Evolutionary conservation across 2,797 vertebrate species (phyloP), one percentile per base, ranked within the genome.

Genomic region (Sebastes trivittatus): DNA sequence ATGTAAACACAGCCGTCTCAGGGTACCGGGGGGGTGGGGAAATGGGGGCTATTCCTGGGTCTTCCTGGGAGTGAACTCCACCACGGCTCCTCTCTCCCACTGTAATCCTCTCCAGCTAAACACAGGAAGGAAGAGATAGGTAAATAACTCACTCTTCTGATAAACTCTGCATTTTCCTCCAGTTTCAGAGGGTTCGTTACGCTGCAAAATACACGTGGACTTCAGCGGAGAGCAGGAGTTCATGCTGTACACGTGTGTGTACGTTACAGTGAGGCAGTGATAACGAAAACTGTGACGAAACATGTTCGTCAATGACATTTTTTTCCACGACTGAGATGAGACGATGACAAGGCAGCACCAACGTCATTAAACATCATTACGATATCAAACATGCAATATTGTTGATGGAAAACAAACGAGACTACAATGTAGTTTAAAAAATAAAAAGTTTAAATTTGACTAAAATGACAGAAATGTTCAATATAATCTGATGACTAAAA

Each of bases 71-170:
- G 92, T 92, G 81, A 93, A 88, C 89, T 85, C 83, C 88, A 84
- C 90, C 87, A 80, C 71, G 71, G 67, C 80, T 87, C 62, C 73
- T 54, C 80, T 88, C 83, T 90, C 87, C 73, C 72, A 69, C 75
- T 87, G 86, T 93, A 94, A 94, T 94, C 92, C 90, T 87, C 78
- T 82, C 75, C 61, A 85, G 78, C 90, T 91, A 96, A 96, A 95
- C 95, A 96, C 93, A 95, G 94, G 95, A 96, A 95, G 94, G 94
- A 92, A 93, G 91, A 88, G 84, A 88, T 81, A 90, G 91, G 89
- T 94, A 95, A 95, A 95, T 94, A 95, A 91, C 82, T 83, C 80
- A 72, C 25, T 87, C 82, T 64, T 88, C 54, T 75, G 90, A 94
- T 93, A 93, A 93, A 90, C 78, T 59, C 49, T 23, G 54, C 71